Evolutionary conservation across 2,888 invertebrate species (phyloP).

Genomic region (Phaonia tiefii): DNA sequence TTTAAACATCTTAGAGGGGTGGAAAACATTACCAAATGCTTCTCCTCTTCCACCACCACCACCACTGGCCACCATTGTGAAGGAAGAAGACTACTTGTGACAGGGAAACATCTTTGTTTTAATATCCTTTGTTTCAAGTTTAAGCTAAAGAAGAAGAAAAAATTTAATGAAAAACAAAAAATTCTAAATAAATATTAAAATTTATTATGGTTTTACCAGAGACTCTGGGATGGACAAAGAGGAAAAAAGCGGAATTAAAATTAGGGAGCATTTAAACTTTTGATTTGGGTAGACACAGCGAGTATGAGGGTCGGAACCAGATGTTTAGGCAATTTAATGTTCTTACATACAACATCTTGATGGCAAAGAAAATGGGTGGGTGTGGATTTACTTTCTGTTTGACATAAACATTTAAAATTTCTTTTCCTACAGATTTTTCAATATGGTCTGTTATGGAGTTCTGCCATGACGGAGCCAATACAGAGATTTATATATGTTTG

Average conservation of each 20-base stretch:
- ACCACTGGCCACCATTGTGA: no score
- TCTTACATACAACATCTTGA: constrained; percentile 48
- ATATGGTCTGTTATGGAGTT: no score
- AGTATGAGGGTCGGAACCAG: neutral
- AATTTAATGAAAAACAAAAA: no score
- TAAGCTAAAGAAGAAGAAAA: neutral
- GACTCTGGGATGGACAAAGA: neutral
- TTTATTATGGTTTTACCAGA: neutral
- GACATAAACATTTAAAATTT: constrained; percentile 2
- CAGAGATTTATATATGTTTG: no score
- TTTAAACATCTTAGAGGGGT: no score
- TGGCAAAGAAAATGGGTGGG: constrained; percentile 42
- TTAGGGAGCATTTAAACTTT: neutral
- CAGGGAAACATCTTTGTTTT: no score
- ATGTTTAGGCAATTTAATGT: constrained; percentile 50
- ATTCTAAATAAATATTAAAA: constrained; percentile 5
- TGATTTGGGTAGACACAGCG: constrained; percentile 36
- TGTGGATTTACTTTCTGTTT: constrained; percentile 17
- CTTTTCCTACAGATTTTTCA: constrained; percentile 24
- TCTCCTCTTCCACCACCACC: no score
- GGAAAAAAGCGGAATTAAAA: neutral
- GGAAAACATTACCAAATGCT: no score
- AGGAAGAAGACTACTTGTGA: no score
- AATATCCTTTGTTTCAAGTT: neutral
- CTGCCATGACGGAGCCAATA: no score